Conservation (phyloP, 2,113 vertebrate species). For the Pampusana beccarii region DNA sequence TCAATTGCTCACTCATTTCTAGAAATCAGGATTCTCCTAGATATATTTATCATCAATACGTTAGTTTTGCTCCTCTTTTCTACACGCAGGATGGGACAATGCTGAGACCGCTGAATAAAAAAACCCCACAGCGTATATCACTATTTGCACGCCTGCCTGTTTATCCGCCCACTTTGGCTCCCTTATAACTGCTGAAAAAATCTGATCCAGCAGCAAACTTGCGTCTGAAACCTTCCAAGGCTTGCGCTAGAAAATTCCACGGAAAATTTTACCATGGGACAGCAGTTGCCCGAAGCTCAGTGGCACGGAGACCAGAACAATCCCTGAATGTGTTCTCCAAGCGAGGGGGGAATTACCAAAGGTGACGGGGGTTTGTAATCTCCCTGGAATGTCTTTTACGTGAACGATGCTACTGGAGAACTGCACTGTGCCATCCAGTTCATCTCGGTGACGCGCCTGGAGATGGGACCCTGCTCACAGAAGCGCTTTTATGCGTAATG, state of each 20-base stretch:
- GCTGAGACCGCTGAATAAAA: not conserved
- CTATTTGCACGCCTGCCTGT: fast-evolving
- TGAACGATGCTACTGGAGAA: not conserved
- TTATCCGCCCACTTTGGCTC: fast-evolving
- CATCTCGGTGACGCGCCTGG: not conserved
- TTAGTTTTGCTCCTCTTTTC: not conserved
- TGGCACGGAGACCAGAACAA: slow-evolving; percentile 1
- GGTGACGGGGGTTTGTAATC: not conserved
- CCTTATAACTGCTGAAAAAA: not conserved
- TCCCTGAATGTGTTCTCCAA: slow-evolving; percentile 7
- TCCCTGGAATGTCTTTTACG: slow-evolving; percentile 32
- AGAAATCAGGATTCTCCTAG: not conserved
- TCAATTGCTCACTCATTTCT: not conserved
- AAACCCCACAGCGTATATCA: not conserved
- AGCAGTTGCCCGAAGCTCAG: not conserved
- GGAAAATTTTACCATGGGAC: not conserved
- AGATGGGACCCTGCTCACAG: slow-evolving; percentile 16
- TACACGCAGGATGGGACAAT: not conserved
- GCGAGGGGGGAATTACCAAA: not conserved
- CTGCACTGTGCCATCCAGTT: not conserved
- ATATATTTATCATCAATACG: not conserved
- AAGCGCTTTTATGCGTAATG: not conserved
- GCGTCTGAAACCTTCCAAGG: not conserved
- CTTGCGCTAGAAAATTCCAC: not conserved
- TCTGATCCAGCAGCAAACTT: not conserved